Base-by-base conservation (phyloP, 2,113 vertebrate genomes). In the Pao palembangensis region DNA sequence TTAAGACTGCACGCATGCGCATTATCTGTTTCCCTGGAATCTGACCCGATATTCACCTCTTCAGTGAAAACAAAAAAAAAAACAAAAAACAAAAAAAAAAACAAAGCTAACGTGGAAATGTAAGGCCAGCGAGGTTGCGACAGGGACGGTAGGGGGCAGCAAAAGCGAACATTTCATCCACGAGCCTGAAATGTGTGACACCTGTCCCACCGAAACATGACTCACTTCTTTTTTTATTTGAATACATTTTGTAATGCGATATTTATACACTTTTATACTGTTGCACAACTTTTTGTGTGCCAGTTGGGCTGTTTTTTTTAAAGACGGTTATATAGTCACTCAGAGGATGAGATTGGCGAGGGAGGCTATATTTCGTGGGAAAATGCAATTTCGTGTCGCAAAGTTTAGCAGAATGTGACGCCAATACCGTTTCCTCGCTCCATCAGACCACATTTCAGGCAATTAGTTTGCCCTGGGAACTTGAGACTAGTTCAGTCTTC, bases 231-330 rank as follows among this genome's bases (percentile, higher is more conserved):
- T 47, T 46, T 16, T 47, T 47, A 75, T 86, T 79, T 78, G 75
- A 79, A 73, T 82, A 78, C 83, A 78, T 88, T 87, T 87, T 49
- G 81, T 84, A 70, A 68, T 80, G 41, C 67, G 66, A 81, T 91
- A 91, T 91, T 91, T 91, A 89, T 91, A 88, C 58, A 79, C 56
- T 85, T 87, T 85, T 88, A 85, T 85, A 86, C 66, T 74, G 82
- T 67, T 61, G 65, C 79, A 69, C 73, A 79, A 42, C 53, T 64
- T 60, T 78, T 25, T 73, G 50, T 58, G 42, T 63, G 21, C 3
- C 55, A 55, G 55, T 53, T 67, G 51, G 38, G 52, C 73, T 81
- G 66, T 71, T 51, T 62, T 56, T 46, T 54, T 21, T 56, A 46
- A 61, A 61, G 18, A 66, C 21, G 72, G 52, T 61, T 44, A 44